These are phyloP conservation scores for Papio anubis DNA, from an alignment of 2,113 vertebrate species.

Conservation along the genomic window DNA sequence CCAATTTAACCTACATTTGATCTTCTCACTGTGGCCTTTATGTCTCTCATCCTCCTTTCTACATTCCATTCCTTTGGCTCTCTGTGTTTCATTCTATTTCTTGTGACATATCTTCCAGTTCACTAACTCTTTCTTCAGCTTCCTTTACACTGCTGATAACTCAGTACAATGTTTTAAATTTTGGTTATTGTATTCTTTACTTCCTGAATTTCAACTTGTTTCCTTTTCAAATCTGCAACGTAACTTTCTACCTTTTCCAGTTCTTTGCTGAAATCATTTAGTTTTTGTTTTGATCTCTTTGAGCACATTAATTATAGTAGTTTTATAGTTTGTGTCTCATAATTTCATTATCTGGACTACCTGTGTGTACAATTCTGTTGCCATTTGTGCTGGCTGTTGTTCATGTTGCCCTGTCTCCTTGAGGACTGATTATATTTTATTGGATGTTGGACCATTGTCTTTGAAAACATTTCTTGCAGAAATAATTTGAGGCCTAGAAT, in stretches of 20 bases:
- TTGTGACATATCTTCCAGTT: neutral
- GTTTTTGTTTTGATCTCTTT: neutral
- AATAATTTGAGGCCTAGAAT: neutral
- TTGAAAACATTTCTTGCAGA: slow-evolving; percentile 19
- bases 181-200: neutral
- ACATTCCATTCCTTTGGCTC: neutral
- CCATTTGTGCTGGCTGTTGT: neutral
- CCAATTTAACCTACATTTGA: neutral
- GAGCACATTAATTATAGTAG: neutral
- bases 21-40: neutral
- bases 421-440: neutral
- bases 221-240: neutral
- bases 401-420: neutral
- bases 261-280: neutral
- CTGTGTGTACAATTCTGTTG: neutral
- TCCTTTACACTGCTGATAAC: neutral
- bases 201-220: neutral
- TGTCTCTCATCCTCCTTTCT: neutral
- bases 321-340: neutral
- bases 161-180: neutral
- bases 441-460: neutral
- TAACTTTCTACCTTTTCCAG: neutral
- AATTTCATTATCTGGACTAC: neutral
- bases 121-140: neutral
- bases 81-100: neutral